These are phyloP conservation scores for Luidia sarsii DNA, from an alignment of 53 echinoderm and acorn worm genomes.

Conservation along the genomic window DNA sequence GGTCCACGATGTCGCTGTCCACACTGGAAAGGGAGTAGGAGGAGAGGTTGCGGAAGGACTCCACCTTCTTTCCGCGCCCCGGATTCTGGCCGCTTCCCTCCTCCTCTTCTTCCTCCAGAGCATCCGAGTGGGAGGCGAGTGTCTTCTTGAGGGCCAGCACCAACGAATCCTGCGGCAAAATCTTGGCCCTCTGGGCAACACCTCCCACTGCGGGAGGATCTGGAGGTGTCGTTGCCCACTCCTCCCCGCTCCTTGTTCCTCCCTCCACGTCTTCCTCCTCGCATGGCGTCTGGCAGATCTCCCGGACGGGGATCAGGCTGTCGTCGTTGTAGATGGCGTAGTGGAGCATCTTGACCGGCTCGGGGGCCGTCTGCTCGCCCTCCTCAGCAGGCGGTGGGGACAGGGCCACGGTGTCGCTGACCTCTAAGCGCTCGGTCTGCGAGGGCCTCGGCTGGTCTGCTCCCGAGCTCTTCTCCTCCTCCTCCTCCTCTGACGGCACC, in stretches of 20 bases:
- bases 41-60: conserved; percentile 23
- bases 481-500: not conserved
- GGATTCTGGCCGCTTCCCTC: too few relatives aligned
- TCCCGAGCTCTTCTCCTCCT: conserved; percentile 5
- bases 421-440: conserved; percentile 62
- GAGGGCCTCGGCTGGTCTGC: conserved; percentile 46
- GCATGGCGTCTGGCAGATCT: not conserved
- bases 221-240: not conserved
- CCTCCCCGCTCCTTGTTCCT: conserved; percentile 10
- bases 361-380: conserved; percentile 16
- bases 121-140: not conserved
- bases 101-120: too few relatives aligned
- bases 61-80: not conserved
- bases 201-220: too few relatives aligned
- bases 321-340: conserved; percentile 41
- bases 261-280: conserved; percentile 13
- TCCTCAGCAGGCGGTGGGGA: conserved; percentile 31
- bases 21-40: conserved; percentile 30
- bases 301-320: conserved; percentile 29
- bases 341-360: conserved; percentile 58
- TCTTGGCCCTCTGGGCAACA: not conserved
- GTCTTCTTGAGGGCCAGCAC: conserved; percentile 5
- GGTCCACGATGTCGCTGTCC: conserved; percentile 45
- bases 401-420: conserved; percentile 70
- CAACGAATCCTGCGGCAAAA: conserved; percentile 19